Evolutionary conservation across 2,888 invertebrate genomes (phyloP).

Genomic region (Hypena proboscidalis): DNA sequence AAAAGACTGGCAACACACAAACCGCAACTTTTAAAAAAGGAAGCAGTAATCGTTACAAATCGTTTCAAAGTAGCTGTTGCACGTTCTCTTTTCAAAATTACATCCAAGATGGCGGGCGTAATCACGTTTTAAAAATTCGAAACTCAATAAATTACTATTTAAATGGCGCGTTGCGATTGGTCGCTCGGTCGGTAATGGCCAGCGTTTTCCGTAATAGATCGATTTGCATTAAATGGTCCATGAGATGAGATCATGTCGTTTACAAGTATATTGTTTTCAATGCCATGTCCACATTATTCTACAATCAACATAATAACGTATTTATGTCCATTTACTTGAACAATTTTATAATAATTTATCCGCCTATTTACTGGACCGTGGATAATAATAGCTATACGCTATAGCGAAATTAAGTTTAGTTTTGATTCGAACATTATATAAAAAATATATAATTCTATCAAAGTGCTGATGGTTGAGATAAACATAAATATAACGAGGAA

Average conservation of each 20-base stretch:
- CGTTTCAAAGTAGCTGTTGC: slow-evolving; percentile 64
- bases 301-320: slow-evolving; percentile 51
- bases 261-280: slow-evolving; percentile 66
- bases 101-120: slow-evolving; percentile 70
- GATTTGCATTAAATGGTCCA: slow-evolving; percentile 82
- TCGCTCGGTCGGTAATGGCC: slow-evolving; percentile 62
- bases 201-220: slow-evolving; percentile 73
- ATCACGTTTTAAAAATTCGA: slow-evolving; percentile 75
- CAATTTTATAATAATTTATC: slow-evolving; percentile 40
- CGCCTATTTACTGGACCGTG: slow-evolving; percentile 34
- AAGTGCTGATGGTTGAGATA: no score
- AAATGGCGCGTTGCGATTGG: slow-evolving; percentile 69
- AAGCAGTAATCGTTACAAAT: slow-evolving; percentile 56
- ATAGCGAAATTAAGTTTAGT: slow-evolving; percentile 21
- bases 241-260: slow-evolving; percentile 74
- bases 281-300: slow-evolving; percentile 55
- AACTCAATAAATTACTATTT: slow-evolving; percentile 77
- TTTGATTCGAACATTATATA: slow-evolving; percentile 26
- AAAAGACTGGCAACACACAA: slow-evolving; percentile 48
- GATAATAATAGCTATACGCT: slow-evolving; percentile 23
- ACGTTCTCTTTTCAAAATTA: slow-evolving; percentile 71
- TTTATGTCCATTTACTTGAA: slow-evolving; percentile 57
- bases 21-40: slow-evolving; percentile 60
- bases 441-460: neutral
- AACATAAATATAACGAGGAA: no score